Percentiles rank a stretch among this genome's conserved stretches.
phyloP scores from a whole-genome alignment of 2,797 vertebrate species.

The Acrossocheilus wenchowensis region DNA sequence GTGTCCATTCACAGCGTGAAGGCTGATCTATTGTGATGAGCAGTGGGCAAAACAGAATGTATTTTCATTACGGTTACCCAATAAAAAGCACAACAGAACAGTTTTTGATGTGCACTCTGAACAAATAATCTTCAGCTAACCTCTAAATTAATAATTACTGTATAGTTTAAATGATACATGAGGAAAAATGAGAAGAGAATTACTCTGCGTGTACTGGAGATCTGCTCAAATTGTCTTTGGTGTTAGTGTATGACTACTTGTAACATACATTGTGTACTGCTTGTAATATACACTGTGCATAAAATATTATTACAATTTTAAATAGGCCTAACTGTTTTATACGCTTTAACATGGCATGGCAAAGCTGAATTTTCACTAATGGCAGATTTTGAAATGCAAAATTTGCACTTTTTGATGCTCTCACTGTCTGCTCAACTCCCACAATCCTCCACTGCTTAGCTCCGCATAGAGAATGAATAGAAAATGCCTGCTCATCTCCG shows the following conservation, averaged over 20 bases:
- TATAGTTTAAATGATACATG: background rate
- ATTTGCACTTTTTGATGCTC: background rate
- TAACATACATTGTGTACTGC: background rate
- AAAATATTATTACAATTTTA: background rate
- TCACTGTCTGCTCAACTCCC: slow-evolving; percentile 3
- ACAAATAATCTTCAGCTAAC: slow-evolving; percentile 5
- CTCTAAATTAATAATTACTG: background rate
- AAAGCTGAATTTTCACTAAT: background rate
- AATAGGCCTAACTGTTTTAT: background rate
- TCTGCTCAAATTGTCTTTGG: background rate
- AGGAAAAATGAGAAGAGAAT: slow-evolving; percentile 1
- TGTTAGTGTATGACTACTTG: background rate
- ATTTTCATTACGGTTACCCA: background rate
- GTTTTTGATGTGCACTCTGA: background rate
- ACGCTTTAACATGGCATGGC: background rate
- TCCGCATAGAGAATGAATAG: background rate
- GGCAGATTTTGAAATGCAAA: background rate
- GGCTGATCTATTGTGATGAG: slow-evolving; percentile 43
- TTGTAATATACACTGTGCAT: background rate
- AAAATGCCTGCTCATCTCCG: background rate
- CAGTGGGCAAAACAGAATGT: slow-evolving; percentile 3
- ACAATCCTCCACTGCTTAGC: slow-evolving; percentile 3
- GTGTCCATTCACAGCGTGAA: slow-evolving; percentile 39
- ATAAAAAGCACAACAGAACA: background rate
- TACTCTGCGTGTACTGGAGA: background rate